Base-by-base conservation (phyloP, 1,140 invertebrate species). In the Aethina tumida region DNA sequence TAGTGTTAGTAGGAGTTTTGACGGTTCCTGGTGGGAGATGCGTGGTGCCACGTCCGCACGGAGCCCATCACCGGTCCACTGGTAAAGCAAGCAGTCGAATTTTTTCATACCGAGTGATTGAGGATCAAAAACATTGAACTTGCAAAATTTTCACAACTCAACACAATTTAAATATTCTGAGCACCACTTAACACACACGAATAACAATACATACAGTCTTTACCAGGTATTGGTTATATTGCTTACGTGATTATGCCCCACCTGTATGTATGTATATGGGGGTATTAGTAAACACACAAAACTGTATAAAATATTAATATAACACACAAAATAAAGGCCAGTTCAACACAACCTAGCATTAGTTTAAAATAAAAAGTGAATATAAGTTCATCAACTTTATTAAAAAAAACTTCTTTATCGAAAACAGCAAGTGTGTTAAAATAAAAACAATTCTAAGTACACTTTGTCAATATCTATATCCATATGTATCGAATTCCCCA, bases 231-330 rank as follows among this genome's bases (percentile, higher is more conserved):
- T 59, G 49, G 55, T 60, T 60, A 56, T 52, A 58, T 62, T 60
- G 59, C 59, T 62, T 62, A 62, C 59, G 58, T 62, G 59, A 62
- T 58, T 62, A 57, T 62, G 59, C 58, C 59, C 59, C 59, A 62
- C 59, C 59, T 62, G 58, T 59, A 58, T 60, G 53, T 60, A 60
- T 57, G 56, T 60, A 60, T 60, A 60, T 50, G 58, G 56, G 56
- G 58, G 58, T 56, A 62, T 62, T 62, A 62, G 59, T 61, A 60
- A 53, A 59, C 55, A 58, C 52, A 57, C 53, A 51, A 49, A 56
- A 55, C 46, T 49, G 45, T 50, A 44, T 42, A 50, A 52, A n/a
- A 43, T 43, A 12, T 31, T 43, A 43, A 33, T 19, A 43, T 31
- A 50, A 55, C 56, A 58, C 48, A 60, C 48, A 57, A 56, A 52